Conservation (phyloP, 2,797 vertebrate species). For the Danio tinwini region DNA sequence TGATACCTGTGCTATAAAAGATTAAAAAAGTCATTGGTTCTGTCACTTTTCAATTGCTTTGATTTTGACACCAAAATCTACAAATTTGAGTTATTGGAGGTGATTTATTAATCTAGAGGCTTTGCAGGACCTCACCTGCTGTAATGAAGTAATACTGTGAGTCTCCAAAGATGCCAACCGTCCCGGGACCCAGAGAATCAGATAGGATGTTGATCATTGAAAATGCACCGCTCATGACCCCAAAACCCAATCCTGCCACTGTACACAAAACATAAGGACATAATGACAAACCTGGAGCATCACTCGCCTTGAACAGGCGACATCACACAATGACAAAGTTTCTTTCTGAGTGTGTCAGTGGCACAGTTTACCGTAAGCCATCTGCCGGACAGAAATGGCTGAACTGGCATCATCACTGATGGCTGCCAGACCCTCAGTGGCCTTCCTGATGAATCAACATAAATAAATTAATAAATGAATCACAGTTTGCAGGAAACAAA, state of each 20-base stretch:
- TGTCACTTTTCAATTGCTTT: neutral
- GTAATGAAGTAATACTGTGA: slow-evolving; percentile 88
- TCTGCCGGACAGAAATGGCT: slow-evolving; percentile 82
- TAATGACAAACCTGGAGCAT: neutral
- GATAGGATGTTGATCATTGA: slow-evolving; percentile 89
- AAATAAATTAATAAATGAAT: accelerated
- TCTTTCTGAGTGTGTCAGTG: neutral
- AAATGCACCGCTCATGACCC: slow-evolving; percentile 90
- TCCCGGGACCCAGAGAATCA: slow-evolving; percentile 87
- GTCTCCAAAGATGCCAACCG: slow-evolving; percentile 86
- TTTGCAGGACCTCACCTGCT: slow-evolving; percentile 75
- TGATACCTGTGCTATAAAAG: too few relatives aligned
- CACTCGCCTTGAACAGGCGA: neutral
- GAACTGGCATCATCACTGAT: slow-evolving; percentile 84
- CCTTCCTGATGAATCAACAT: slow-evolving; percentile 74
- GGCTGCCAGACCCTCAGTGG: slow-evolving; percentile 82
- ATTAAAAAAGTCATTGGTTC: too few relatives aligned
- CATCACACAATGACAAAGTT: neutral
- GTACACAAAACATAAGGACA: slow-evolving; percentile 24
- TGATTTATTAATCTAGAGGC: neutral
- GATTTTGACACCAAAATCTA: neutral
- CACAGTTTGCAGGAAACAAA: neutral
- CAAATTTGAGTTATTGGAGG: neutral
- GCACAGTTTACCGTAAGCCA: slow-evolving; percentile 79
- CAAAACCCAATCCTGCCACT: slow-evolving; percentile 88